Base-by-base conservation (phyloP, 35 echinoderm and acorn worm species). In the Nesometra sesokonis region DNA sequence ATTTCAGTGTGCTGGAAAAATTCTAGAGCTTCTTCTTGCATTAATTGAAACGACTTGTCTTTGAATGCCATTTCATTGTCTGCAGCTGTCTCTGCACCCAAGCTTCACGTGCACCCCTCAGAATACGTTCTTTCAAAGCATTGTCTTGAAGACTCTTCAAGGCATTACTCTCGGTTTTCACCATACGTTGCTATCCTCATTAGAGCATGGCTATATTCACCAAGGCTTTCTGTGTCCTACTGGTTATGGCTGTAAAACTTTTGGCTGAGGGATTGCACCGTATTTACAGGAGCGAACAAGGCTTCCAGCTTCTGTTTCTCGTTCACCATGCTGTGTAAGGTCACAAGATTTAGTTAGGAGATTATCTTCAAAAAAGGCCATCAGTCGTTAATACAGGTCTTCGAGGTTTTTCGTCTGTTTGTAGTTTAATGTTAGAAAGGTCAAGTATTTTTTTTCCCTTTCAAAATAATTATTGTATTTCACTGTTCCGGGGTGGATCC, bases 21-120 rank as follows among this genome's bases (percentile, higher is more conserved):
- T 29, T 52, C 32, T n/a, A 88, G 23, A 17, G 86, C 90, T 46
- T 92, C 90, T 38, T 82, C 79, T 47, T 81, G 35, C 85, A 92
- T 92, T 36, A 84, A 57, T 15, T 84, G 47, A 32, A 92, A 92
- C 9, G 46, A 32, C 29, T 36, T 88, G 3, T 30, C 77, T 31
- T 37, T 37, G 31, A 32, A 17, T 8, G 84, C 37, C 77, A 91
- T 33, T 32, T 87, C 85, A 91, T 91, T 13, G 11, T 7, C 31
- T 23, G 36, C 27, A 91, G 40, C 36, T 91, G 84, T 32, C 89
- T 47, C n/a, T 85, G 76, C 31, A 91, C 79, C 80, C 85, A 86
- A 13, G 79, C 46, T 80, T 91, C 85, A 19, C 78, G 81, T 17
- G 89, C 89, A n/a, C 89, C 89, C 17, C 85, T 86, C 27, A 34